Base-by-base conservation (phyloP, 2,888 invertebrate species). In the Gnatocerus cornutus region DNA sequence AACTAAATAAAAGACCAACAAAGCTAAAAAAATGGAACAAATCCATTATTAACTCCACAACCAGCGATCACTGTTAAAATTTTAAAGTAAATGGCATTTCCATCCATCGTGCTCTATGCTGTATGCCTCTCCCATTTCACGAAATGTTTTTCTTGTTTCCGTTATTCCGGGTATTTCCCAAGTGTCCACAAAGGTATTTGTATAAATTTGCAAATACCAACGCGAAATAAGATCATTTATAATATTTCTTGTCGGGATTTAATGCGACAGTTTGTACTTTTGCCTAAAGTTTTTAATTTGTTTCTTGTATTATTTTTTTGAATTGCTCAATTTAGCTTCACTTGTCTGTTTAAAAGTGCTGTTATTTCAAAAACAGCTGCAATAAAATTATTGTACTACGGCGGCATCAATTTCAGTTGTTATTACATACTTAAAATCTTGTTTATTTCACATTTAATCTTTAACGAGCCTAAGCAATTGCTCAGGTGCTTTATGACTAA, bases 171-270 rank as follows among this genome's bases (percentile, higher is more conserved):
- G 62, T 68, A 73, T 74, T 70, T 73, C 71, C 71, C 72, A 53
- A 72, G 74, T 72, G 73, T 67, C 62, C 63, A 61, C 62, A 63
- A 64, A 66, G 52, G 69, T 70, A 70, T 73, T 70, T 71, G 71
- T 70, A 68, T 70, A 67, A 71, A 73, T 73, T 74, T 74, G 63
- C 68, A 74, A 73, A 69, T 68, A 71, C 71, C 58, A 59, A 66
- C 43, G 64, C 70, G 53, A 58, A 56, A 68, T 69, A 63, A 63
- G 53, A 72, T 72, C 72, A 74, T 74, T 74, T 71, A 72, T 74
- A 70, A 74, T 65, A 66, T 63, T 56, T 56, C 63, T 56, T 73
- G 71, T 62, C 68, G 71, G 55, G 72, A 37, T n/a, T 59, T 52
- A 59, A 50, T 50, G 29, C 59, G 45, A 43, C 58, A 58, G 66